Percentiles rank a stretch among this genome's conserved stretches.
phyloP scores from a whole-genome alignment of 2,888 invertebrate species.

The Laothoe populi region DNA sequence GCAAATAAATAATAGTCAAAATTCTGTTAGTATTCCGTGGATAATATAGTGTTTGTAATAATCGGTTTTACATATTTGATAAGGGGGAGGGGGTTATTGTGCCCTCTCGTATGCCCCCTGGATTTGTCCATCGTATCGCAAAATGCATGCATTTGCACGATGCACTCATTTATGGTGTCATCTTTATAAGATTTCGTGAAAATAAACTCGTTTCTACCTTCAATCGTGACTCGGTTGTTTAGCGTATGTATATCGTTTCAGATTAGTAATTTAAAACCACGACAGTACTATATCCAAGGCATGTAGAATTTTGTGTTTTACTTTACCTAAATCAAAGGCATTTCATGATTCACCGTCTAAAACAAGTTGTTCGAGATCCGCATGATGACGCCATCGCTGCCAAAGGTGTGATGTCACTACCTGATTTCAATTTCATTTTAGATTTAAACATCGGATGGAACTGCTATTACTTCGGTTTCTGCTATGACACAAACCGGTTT shows the following conservation, averaged over 20 bases:
- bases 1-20: too few relatives aligned
- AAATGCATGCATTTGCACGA: neutral
- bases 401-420: neutral
- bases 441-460: too few relatives aligned
- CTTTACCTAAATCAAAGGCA: neutral
- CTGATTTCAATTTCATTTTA: neutral
- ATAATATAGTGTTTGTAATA: too few relatives aligned
- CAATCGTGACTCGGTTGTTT: slow-evolving; percentile 2
- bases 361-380: slow-evolving; percentile 9
- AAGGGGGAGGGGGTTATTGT: too few relatives aligned
- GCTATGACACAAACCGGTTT: too few relatives aligned
- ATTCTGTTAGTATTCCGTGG: too few relatives aligned
- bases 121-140: neutral
- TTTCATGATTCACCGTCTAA: neutral
- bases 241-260: neutral
- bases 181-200: slow-evolving; percentile 17
- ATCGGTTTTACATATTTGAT: too few relatives aligned
- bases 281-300: neutral
- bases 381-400: slow-evolving; percentile 16
- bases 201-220: slow-evolving; percentile 3
- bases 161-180: slow-evolving; percentile 2
- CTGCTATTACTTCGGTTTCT: too few relatives aligned
- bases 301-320: slow-evolving; percentile 3
- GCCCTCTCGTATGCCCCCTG: neutral
- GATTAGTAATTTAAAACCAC: slow-evolving; percentile 7